Conservation (phyloP, 2,113 vertebrate genomes). For the Xenus cinereus region DNA sequence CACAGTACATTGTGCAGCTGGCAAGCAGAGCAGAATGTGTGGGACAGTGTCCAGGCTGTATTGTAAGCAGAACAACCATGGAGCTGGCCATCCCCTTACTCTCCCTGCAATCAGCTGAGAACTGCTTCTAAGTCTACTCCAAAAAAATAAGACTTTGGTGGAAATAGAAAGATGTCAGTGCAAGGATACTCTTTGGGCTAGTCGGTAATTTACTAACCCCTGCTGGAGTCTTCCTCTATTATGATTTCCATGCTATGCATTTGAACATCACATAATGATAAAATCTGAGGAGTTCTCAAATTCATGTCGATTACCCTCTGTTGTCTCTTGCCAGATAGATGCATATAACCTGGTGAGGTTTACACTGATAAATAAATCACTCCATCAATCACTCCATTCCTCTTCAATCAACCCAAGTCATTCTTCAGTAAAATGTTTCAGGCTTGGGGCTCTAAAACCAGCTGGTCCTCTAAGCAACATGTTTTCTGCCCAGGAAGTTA, state of each 20-base stretch:
- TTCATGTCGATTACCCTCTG: neutral
- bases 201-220: neutral
- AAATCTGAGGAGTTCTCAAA: neutral
- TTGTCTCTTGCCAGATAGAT: neutral
- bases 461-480: neutral
- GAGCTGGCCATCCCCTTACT: neutral
- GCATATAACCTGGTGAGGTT: neutral
- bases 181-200: neutral
- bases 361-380: neutral
- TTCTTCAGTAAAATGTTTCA: neutral
- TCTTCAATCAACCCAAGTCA: neutral
- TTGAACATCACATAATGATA: neutral
- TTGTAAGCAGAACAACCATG: neutral
- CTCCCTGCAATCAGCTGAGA: neutral
- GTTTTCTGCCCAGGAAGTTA: neutral
- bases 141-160: neutral
- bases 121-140: neutral
- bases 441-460: neutral
- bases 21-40: neutral
- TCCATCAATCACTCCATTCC: neutral
- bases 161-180: neutral
- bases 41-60: neutral
- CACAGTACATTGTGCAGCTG: neutral
- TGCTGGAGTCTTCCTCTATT: neutral
- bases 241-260: neutral